phyloP scores from a whole-genome alignment of 2,888 invertebrate genomes.

The Magallana nippona region DNA sequence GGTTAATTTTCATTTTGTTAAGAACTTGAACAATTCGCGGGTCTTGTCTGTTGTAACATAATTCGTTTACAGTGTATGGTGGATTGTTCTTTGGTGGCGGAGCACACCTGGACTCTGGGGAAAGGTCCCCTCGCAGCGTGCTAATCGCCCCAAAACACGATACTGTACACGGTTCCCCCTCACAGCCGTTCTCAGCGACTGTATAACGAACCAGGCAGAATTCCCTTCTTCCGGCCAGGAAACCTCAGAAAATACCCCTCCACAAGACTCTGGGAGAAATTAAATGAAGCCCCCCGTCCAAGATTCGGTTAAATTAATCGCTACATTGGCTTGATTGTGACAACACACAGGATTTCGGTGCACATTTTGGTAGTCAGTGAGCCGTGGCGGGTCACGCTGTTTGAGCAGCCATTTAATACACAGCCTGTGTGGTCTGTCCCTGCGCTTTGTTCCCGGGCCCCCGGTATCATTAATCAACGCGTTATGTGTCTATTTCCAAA shows the following conservation, averaged over 20 bases:
- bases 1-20: neutral
- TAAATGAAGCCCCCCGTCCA: no score
- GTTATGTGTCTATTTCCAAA: slow-evolving; percentile 24
- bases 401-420: slow-evolving; percentile 21
- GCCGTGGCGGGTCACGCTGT: slow-evolving; percentile 9
- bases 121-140: neutral
- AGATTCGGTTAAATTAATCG: slow-evolving; percentile 8
- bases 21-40: neutral
- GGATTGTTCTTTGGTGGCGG: neutral
- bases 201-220: no score
- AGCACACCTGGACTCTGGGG: neutral
- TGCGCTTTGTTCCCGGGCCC: slow-evolving; percentile 2
- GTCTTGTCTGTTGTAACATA: slow-evolving; percentile 16
- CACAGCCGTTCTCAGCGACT: no score
- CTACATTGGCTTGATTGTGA: slow-evolving; percentile 16
- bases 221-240: neutral
- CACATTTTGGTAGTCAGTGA: neutral
- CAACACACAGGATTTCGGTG: slow-evolving; percentile 17
- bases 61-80: slow-evolving; percentile 9
- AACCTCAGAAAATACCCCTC: neutral
- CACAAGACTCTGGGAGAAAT: neutral
- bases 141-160: slow-evolving; percentile 30
- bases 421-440: slow-evolving; percentile 12
- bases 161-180: neutral
- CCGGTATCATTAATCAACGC: slow-evolving; percentile 9